Percentiles rank a stretch among this genome's conserved stretches.
Conservation (phyloP, 2,113 vertebrate species). For the Caranx ignobilis region DNA sequence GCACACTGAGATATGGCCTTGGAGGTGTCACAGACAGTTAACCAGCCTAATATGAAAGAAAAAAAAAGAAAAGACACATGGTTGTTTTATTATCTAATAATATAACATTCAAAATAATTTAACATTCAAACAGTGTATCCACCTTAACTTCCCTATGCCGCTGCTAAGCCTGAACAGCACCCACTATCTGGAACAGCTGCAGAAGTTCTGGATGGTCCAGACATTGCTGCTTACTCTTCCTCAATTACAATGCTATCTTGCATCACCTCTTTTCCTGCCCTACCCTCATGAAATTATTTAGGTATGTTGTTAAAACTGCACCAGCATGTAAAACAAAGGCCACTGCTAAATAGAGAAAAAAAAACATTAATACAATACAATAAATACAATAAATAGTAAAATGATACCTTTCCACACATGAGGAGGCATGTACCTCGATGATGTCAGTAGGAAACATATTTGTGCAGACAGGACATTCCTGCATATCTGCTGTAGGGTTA, state of each 20-base stretch:
- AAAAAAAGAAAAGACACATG: not conserved
- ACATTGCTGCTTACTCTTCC: conserved; percentile 36
- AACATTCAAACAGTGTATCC: not conserved
- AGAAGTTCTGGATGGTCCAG: conserved; percentile 27
- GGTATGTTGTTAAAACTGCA: not conserved
- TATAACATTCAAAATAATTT: not conserved
- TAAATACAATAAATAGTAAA: conserved; percentile 7
- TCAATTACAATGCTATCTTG: conserved; percentile 14
- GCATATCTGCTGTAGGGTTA: conserved; percentile 4
- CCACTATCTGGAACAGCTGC: conserved; percentile 26
- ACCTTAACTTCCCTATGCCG: conserved; percentile 12
- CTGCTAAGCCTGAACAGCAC: conserved; percentile 17
- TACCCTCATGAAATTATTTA: conserved; percentile 8
- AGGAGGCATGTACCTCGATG: conserved; percentile 29
- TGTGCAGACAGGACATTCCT: conserved; percentile 36
- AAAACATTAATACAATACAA: not conserved
- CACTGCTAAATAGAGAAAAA: conserved; percentile 9
- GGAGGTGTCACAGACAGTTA: conserved; percentile 6
- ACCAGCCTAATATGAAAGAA: conserved; percentile 8
- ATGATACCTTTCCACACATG: conserved; percentile 24
- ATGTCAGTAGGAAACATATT: conserved; percentile 19
- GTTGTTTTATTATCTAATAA: not conserved
- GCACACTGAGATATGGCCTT: conserved; percentile 2
- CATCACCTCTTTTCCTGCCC: conserved; percentile 32
- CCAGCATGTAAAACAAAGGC: not conserved